phyloP scores from a whole-genome alignment of 2,888 invertebrate species.

The Oconnorella tubifera region DNA sequence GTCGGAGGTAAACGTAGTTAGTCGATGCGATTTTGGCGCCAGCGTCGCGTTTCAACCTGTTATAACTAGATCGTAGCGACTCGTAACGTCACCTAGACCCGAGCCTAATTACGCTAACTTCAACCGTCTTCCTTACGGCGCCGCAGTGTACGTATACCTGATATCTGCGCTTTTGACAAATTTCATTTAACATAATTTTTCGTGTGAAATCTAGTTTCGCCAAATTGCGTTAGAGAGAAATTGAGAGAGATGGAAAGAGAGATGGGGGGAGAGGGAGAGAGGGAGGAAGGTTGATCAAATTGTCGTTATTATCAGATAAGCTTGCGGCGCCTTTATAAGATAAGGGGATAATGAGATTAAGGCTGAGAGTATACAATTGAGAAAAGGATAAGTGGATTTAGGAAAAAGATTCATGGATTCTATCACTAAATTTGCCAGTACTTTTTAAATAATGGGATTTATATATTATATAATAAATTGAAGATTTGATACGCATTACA shows the following conservation, averaged over 20 bases:
- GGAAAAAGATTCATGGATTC: too few relatives aligned
- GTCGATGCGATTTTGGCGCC: background rate
- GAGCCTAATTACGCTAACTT: background rate
- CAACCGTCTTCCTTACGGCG: background rate
- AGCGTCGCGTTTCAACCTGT: background rate
- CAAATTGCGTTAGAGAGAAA: background rate
- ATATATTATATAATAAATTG: too few relatives aligned
- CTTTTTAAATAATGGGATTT: too few relatives aligned
- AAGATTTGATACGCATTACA: too few relatives aligned
- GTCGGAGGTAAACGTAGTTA: background rate
- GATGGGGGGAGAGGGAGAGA: background rate
- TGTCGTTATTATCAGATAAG: conserved; percentile 2
- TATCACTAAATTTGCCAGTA: too few relatives aligned
- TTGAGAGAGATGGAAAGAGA: background rate
- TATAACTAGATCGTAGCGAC: background rate
- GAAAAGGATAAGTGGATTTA: too few relatives aligned
- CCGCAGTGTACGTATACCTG: too few relatives aligned
- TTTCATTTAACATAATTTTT: conserved; percentile 2
- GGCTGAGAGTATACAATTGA: too few relatives aligned
- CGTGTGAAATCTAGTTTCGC: background rate
- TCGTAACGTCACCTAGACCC: too few relatives aligned
- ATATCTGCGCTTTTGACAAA: background rate
- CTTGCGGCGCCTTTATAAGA: too few relatives aligned
- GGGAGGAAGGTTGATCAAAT: background rate
- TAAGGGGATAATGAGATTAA: too few relatives aligned